A percentile compares a stretch with the other conserved stretches of the same genome.
Evolutionary conservation across 2,113 vertebrate species (phyloP).

Genomic region (Psilopsiagon aymara): DNA sequence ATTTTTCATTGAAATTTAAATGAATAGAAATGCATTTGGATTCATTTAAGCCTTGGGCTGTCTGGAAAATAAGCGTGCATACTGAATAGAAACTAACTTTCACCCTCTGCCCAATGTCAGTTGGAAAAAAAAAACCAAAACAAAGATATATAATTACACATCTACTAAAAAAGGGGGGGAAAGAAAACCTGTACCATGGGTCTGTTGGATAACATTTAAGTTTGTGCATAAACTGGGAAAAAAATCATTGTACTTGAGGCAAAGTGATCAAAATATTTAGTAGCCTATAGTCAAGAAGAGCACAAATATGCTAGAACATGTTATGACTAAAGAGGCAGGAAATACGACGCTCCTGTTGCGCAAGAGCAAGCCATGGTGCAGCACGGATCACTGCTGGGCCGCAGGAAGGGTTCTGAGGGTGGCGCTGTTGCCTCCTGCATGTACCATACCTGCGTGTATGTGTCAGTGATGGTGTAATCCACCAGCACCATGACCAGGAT

Average conservation of each 20-base stretch:
- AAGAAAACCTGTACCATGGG: not conserved
- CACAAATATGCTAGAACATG: not conserved
- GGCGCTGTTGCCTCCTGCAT: not conserved
- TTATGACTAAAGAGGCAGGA: not conserved
- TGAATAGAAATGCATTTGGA: conserved; percentile 32
- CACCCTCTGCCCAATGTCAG: not conserved
- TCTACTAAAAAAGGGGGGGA: not conserved
- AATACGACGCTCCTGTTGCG: not conserved
- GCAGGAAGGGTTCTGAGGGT: not conserved
- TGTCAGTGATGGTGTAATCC: conserved; percentile 90
- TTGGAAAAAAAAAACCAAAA: not conserved
- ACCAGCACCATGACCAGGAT: conserved; percentile 92
- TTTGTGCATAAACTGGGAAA: not conserved
- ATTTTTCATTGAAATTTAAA: conserved; percentile 50
- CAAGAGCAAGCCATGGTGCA: not conserved
- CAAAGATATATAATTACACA: not conserved
- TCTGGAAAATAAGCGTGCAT: not conserved
- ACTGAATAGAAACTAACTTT: not conserved
- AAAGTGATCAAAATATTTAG: not conserved
- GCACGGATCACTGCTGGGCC: not conserved
- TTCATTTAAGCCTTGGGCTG: not conserved
- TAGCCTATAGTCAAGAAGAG: not conserved
- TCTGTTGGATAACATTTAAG: not conserved
- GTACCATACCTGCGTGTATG: conserved; percentile 89
- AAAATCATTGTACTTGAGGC: not conserved